These are phyloP conservation scores for Siniperca undulata DNA, from an alignment of 2,797 vertebrate species.

Conservation along the genomic window DNA sequence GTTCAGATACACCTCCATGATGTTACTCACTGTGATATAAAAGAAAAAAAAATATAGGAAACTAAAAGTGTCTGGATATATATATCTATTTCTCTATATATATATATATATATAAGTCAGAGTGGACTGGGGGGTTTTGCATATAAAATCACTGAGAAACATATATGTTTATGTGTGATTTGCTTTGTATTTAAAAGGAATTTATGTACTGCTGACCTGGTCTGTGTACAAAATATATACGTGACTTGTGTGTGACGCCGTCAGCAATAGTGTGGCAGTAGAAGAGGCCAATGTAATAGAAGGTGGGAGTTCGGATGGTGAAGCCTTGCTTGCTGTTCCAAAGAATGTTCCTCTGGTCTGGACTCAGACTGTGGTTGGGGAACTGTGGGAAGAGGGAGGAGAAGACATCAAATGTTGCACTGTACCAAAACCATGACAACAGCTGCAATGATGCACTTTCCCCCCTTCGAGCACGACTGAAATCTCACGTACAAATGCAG, in stretches of 20 bases:
- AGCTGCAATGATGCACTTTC: background rate
- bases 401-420: constrained; percentile 28
- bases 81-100: too few relatives aligned
- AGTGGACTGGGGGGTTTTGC: background rate
- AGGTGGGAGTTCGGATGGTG: constrained; percentile 89
- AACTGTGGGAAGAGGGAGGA: constrained; percentile 23
- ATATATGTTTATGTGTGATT: background rate
- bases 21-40: constrained; percentile 87
- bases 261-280: constrained; percentile 86
- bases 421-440: background rate
- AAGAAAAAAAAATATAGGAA: constrained; percentile 9
- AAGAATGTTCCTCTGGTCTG: constrained; percentile 89
- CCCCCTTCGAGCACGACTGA: background rate
- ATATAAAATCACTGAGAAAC: background rate
- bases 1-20: constrained; percentile 89
- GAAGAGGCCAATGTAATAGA: constrained; percentile 89
- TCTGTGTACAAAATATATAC: constrained; percentile 88
- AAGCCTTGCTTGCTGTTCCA: constrained; percentile 94
- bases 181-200: background rate
- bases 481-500: background rate
- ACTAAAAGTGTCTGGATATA: too few relatives aligned
- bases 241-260: constrained; percentile 81
- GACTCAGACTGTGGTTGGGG: constrained; percentile 73
- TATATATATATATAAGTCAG: background rate
- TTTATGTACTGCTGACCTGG: constrained; percentile 84